Conservation (phyloP, 2,888 invertebrate genomes). For the Hypselothyrea guttata region DNA sequence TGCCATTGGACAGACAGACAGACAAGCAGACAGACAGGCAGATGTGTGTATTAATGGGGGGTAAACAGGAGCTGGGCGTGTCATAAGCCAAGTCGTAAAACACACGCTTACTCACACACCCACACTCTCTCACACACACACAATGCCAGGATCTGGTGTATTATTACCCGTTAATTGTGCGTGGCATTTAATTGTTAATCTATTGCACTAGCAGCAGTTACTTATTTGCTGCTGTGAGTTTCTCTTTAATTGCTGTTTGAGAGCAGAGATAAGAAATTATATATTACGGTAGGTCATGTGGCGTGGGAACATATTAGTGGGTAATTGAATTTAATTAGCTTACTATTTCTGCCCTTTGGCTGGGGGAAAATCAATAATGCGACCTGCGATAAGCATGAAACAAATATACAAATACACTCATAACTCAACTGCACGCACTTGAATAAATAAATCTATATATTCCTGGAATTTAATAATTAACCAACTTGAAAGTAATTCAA, state of each 20-base stretch:
- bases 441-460: too few relatives aligned
- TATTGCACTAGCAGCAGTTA: slow-evolving; percentile 30
- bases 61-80: slow-evolving; percentile 27
- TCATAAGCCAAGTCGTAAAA: slow-evolving; percentile 52
- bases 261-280: slow-evolving; percentile 41
- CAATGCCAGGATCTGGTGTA: slow-evolving; percentile 25
- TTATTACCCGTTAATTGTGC: slow-evolving; percentile 70
- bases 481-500: too few relatives aligned
- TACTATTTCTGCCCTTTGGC: too few relatives aligned
- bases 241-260: slow-evolving; percentile 21
- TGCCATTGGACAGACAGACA: slow-evolving; percentile 47
- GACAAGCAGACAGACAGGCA: slow-evolving; percentile 5
- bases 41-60: slow-evolving; percentile 3
- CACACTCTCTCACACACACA: slow-evolving; percentile 12
- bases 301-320: slow-evolving; percentile 27
- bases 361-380: slow-evolving; percentile 36
- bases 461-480: too few relatives aligned
- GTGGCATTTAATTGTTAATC: slow-evolving; percentile 73
- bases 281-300: slow-evolving; percentile 34
- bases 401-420: too few relatives aligned
- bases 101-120: slow-evolving; percentile 36
- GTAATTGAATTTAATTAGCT: slow-evolving; percentile 56
- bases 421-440: too few relatives aligned
- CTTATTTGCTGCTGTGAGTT: neutral
- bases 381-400: neutral